Conservation (phyloP, 2,888 invertebrate species). For the Athrips mouffetella region DNA sequence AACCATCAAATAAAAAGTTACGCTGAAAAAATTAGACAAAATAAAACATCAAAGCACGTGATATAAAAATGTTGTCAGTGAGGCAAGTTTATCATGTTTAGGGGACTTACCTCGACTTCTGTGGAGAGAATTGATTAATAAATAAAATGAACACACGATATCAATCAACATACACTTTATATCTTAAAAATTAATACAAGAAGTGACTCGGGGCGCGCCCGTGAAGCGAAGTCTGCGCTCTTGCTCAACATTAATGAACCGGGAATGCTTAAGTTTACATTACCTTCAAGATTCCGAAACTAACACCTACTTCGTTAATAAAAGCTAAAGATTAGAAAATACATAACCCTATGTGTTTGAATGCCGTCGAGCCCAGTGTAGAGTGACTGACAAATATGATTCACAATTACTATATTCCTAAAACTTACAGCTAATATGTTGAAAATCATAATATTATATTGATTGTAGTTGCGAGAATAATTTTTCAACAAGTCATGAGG, state of each 20-base stretch:
- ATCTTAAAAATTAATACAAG: conserved; percentile 74
- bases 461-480: conserved; percentile 4
- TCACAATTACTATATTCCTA: conserved; percentile 28
- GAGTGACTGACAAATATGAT: conserved; percentile 25
- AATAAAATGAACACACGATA: conserved; percentile 74
- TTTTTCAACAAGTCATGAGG: background rate
- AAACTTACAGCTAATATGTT: conserved; percentile 38
- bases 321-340: conserved; percentile 48
- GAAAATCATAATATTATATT: conserved; percentile 17
- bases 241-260: conserved; percentile 54
- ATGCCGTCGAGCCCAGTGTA: conserved; percentile 29
- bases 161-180: conserved; percentile 78
- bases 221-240: conserved; percentile 37
- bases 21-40: conserved; percentile 4
- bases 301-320: conserved; percentile 52
- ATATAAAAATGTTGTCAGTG: background rate
- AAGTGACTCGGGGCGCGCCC: conserved; percentile 46
- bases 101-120: conserved; percentile 71
- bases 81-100: conserved; percentile 22
- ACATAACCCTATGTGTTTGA: conserved; percentile 43
- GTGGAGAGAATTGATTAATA: conserved; percentile 71
- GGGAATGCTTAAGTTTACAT: conserved; percentile 69
- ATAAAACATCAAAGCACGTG: conserved; percentile 11
- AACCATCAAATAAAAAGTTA: conserved; percentile 7
- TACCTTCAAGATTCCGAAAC: conserved; percentile 47